Evolutionary conservation across 2,888 invertebrate species (phyloP), one percentile per base, ranked within the genome.

Genomic region (Allacma fusca): DNA sequence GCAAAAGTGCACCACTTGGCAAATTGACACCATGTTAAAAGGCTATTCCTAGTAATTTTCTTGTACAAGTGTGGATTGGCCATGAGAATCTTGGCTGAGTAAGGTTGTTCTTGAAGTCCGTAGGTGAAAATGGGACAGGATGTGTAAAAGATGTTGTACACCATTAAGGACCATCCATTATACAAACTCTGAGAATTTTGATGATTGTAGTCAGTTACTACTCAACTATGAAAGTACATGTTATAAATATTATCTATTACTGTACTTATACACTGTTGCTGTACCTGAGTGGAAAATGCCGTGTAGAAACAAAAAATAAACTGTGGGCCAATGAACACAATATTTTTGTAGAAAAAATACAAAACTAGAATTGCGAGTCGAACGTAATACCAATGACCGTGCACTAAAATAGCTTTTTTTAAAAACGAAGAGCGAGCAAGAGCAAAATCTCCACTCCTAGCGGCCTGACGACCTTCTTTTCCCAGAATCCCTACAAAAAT

Each of bases 331-430:
- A 94, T 92, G 85, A 94, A 92, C 24, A 92, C 89, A 44, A 94
- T 87, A 87, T 95, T 95, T 88, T 95, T 95, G 86, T 94, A 95
- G 87, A 95, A 95, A 86, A 94, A 95, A 85, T 93, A 95, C 83
- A 93, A 91, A 80, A 94, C 92, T 80, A 95, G 87, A 0, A 90
- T 90, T 1, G 93, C 91, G 34, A 94, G 87, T 72, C 95, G 88
- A 77, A 91, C 89, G 85, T 94, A 94, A 87, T 92, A 94, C 89
- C 92, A 94, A 85, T 94, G 93, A 0, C 95, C 95, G 87, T 95
- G 93, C 0, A 95, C 92, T 59, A 96, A 88, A 19, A 96, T 86
- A 21, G 93, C 89, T 84, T 92, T 91, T 84, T 91, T 91, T 40
- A 96, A 87, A 89, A 93, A 94, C 34, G 90, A 90, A 86, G 96